A percentile compares a stretch with the other conserved stretches of the same genome.
Conservation (phyloP, 2,113 vertebrate genomes). For the Xenotilapia caudafasciata region DNA sequence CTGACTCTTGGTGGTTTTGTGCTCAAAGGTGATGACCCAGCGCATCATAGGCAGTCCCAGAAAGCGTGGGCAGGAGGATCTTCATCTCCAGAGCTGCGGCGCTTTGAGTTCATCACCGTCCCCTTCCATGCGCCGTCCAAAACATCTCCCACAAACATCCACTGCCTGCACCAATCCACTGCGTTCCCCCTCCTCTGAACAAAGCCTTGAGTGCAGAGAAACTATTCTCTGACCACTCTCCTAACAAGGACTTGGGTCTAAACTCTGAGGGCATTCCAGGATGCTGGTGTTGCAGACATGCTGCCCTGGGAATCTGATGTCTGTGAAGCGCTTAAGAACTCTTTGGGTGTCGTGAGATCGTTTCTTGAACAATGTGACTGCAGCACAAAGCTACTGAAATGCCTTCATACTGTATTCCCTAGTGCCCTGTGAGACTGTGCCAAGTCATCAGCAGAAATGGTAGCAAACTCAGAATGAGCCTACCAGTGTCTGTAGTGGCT, state of each 20-base stretch:
- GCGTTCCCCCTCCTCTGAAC: constrained; percentile 43
- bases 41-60: constrained; percentile 62
- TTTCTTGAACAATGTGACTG: constrained; percentile 19
- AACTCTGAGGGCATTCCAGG: constrained; percentile 26
- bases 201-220: constrained; percentile 75
- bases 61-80: constrained; percentile 73
- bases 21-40: constrained; percentile 76
- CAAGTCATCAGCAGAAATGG: constrained; percentile 74
- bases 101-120: constrained; percentile 80
- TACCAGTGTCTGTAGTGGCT: constrained; percentile 55
- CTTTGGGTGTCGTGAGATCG: neutral
- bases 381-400: constrained; percentile 27
- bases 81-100: constrained; percentile 89
- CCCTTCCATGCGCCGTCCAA: constrained; percentile 60
- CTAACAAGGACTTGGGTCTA: constrained; percentile 24
- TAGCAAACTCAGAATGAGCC: constrained; percentile 69
- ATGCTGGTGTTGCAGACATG: constrained; percentile 6
- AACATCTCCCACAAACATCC: constrained; percentile 24
- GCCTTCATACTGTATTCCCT: constrained; percentile 29
- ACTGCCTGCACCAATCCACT: constrained; percentile 25
- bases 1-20: neutral
- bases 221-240: constrained; percentile 74
- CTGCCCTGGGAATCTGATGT: constrained; percentile 2
- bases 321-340: constrained; percentile 13
- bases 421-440: constrained; percentile 59